Evolutionary conservation across 2,888 invertebrate species (phyloP), one percentile per base, ranked within the genome.

Genomic region (Acleris laterana): DNA sequence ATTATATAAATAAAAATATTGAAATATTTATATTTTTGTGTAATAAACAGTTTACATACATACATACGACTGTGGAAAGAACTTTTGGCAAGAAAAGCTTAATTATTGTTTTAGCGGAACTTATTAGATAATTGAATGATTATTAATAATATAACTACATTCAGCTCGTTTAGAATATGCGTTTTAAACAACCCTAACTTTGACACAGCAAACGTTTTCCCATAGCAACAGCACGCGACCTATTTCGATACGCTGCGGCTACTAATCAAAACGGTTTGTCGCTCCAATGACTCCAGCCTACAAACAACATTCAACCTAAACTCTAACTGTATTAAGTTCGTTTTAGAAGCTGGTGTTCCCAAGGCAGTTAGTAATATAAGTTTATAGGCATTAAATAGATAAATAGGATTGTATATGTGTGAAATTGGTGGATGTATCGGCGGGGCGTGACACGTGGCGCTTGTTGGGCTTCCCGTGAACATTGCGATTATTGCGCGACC

Each of bases 401-500:
- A 88, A 88, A 88, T 85, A 87, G 81, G 79, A 87, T 84, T 82
- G 77, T 80, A 74, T 81, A 78, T 82, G 80, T 82, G 75, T 74
- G 72, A 77, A 82, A 83, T 84, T 78, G 81, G 77, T 71, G 74
- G 78, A 82, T 83, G 80, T 87, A 92, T 89, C 81, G 77, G 72
- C 71, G 78, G 88, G 92, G 92, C 91, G 92, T 84, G 80, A 56
- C 64, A 85, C 89, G 92, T 89, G 92, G 58, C 78, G 71, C 73
- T 82, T 73, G 87, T 92, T 91, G 88, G 76, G 72, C 81, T 89
- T 90, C 89, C 92, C 92, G 90, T 91, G 90, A 89, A 86, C 74
- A 70, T 71, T 77, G 75, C 74, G 73, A 84, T 84, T 84, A 66
- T 52, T 46, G 53, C 51, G 53, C 56, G 60, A 57, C 46, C 56